Evolutionary conservation across 2,888 invertebrate genomes (phyloP).

Genomic region (Anthoptus insignis): DNA sequence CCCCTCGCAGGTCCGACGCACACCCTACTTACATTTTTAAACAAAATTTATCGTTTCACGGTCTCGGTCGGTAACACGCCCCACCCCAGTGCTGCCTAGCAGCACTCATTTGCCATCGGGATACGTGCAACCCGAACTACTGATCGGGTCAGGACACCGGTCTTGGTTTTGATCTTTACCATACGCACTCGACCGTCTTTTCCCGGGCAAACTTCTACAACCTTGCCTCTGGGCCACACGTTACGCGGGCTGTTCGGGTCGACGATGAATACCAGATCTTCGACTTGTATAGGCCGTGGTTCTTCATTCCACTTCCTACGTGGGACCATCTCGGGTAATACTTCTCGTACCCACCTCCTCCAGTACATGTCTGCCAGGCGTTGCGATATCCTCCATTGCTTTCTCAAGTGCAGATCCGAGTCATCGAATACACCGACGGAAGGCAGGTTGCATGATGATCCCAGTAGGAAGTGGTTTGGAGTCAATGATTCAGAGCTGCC

Average conservation of each 20-base stretch:
- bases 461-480: not conserved
- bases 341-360: not conserved
- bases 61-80: too few species aligned
- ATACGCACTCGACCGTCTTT: slow-evolving; percentile 19
- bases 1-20: too few species aligned
- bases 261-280: not conserved
- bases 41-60: too few species aligned
- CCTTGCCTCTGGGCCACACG: not conserved
- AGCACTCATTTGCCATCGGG: slow-evolving; percentile 1
- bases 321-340: not conserved
- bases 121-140: slow-evolving; percentile 9
- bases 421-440: not conserved
- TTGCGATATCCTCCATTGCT: not conserved
- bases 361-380: not conserved
- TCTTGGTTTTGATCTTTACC: slow-evolving; percentile 21
- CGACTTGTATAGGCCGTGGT: not conserved
- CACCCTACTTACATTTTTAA: too few species aligned
- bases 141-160: slow-evolving; percentile 13
- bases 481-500: not conserved
- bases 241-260: not conserved
- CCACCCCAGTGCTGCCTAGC: not conserved
- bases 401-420: not conserved
- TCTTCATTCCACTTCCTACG: not conserved
- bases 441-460: too few species aligned
- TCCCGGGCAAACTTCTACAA: not conserved